Percentiles rank a stretch among this genome's conserved stretches.
Conservation (phyloP, 2,113 vertebrate genomes). For the Bufo bufo region DNA sequence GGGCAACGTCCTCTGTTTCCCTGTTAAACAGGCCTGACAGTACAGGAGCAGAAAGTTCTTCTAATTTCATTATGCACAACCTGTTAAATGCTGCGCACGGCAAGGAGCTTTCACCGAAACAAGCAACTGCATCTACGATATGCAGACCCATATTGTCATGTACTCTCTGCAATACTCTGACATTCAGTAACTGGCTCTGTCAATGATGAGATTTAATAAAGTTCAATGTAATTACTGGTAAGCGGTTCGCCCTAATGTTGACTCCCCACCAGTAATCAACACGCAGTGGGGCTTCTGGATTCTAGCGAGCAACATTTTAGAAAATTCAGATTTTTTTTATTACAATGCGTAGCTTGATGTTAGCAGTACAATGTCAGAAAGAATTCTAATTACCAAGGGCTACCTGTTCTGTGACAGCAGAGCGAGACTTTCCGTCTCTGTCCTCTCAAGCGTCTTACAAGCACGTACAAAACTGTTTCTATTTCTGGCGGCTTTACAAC, state of each 20-base stretch:
- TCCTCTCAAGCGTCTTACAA: slow-evolving; percentile 45
- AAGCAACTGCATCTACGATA: background rate
- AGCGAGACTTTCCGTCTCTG: slow-evolving; percentile 11
- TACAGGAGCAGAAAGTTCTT: background rate
- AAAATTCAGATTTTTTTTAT: slow-evolving; percentile 1
- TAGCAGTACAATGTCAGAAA: slow-evolving; percentile 3
- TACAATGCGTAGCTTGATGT: slow-evolving; percentile 11
- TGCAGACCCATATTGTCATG: background rate
- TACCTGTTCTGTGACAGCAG: slow-evolving; percentile 41
- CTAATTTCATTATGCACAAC: background rate
- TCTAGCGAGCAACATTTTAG: background rate
- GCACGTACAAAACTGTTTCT: slow-evolving; percentile 3
- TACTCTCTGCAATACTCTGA: background rate
- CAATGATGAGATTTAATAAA: slow-evolving; percentile 1
- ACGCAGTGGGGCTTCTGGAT: background rate
- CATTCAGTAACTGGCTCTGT: background rate
- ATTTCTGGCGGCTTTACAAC: slow-evolving; percentile 41
- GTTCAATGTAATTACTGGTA: slow-evolving; percentile 31
- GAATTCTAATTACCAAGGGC: slow-evolving; percentile 37
- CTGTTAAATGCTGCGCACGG: background rate
- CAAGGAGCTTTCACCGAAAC: background rate
- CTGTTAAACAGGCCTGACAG: background rate
- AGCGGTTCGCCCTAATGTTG: background rate
- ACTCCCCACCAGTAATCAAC: slow-evolving; percentile 1
- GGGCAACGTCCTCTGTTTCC: background rate